A percentile compares a stretch with the other conserved stretches of the same genome.
These are phyloP conservation scores for Sebastes oblongus DNA, from an alignment of 2,797 vertebrate species.

Conservation along the genomic window DNA sequence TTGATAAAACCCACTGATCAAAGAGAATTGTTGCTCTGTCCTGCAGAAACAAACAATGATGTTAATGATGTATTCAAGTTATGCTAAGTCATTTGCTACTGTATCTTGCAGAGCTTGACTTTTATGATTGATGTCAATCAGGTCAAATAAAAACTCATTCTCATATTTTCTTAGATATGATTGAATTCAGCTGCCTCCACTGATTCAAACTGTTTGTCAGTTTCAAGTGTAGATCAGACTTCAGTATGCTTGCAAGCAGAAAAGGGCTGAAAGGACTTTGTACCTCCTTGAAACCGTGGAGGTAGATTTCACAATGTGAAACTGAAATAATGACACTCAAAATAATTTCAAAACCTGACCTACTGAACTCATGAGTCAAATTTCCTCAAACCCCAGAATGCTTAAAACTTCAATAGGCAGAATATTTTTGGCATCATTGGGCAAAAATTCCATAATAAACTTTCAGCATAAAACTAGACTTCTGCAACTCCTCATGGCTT, in stretches of 20 bases:
- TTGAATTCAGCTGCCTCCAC: not conserved
- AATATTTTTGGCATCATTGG: no score
- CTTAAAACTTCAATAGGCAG: no score
- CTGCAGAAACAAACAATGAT: not conserved
- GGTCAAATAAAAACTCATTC: not conserved
- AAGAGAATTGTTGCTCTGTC: not conserved
- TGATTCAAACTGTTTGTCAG: not conserved
- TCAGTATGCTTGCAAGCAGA: not conserved
- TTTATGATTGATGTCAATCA: not conserved
- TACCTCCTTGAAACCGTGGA: not conserved
- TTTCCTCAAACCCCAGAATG: not conserved
- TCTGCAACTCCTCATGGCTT: no score
- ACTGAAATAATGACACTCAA: not conserved
- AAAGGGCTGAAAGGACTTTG: not conserved
- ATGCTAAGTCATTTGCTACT: not conserved
- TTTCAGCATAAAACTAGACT: no score
- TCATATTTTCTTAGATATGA: not conserved
- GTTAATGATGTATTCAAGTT: not conserved
- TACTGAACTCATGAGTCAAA: not conserved
- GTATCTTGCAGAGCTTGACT: not conserved
- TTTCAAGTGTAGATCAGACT: not conserved
- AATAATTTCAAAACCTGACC: not conserved
- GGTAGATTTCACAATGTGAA: not conserved
- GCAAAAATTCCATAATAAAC: no score
- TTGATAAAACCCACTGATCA: conserved; percentile 1